These are phyloP conservation scores for Drosophila falleni DNA, from an alignment of 2,888 invertebrate species.

Conservation along the genomic window DNA sequence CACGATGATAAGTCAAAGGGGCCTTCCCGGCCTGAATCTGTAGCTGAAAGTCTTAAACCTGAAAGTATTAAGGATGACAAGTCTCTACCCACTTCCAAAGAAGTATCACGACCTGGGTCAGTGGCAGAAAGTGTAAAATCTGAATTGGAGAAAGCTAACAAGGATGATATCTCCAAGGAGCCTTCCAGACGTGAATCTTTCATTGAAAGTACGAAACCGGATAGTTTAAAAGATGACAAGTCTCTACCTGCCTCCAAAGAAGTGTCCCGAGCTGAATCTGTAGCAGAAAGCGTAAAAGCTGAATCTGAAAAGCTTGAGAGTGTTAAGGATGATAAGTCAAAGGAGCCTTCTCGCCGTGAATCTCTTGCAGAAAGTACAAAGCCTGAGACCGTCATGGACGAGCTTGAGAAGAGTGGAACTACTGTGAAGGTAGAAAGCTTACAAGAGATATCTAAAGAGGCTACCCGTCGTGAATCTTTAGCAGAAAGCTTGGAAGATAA, in stretches of 20 bases:
- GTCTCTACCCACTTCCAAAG: conserved; percentile 34
- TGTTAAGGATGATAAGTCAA: conserved; percentile 36
- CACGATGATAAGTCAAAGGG: conserved; percentile 45
- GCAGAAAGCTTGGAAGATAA: conserved; percentile 41
- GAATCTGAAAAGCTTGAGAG: conserved; percentile 21
- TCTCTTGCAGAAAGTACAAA: conserved; percentile 35
- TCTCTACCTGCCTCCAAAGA: background rate
- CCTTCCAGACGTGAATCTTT: conserved; percentile 38
- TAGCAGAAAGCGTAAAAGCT: conserved; percentile 14
- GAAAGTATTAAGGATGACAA: conserved; percentile 40
- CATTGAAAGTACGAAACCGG: conserved; percentile 20
- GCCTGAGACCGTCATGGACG: background rate
- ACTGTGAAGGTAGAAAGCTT: conserved; percentile 1
- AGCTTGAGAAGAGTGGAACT: conserved; percentile 9
- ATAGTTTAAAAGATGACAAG: conserved; percentile 26
- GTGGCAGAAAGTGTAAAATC: conserved; percentile 28
- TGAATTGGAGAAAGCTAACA: conserved; percentile 19
- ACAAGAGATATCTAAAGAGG: conserved; percentile 43
- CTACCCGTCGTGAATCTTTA: conserved; percentile 35
- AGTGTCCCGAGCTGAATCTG: background rate
- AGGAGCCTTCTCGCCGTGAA: conserved; percentile 28
- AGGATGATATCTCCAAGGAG: conserved; percentile 40
- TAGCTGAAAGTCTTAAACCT: conserved; percentile 22
- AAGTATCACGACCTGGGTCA: conserved; percentile 26
- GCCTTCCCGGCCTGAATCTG: conserved; percentile 24